phyloP scores from a whole-genome alignment of 2,797 vertebrate species.

The Tauraco hartlaubi region DNA sequence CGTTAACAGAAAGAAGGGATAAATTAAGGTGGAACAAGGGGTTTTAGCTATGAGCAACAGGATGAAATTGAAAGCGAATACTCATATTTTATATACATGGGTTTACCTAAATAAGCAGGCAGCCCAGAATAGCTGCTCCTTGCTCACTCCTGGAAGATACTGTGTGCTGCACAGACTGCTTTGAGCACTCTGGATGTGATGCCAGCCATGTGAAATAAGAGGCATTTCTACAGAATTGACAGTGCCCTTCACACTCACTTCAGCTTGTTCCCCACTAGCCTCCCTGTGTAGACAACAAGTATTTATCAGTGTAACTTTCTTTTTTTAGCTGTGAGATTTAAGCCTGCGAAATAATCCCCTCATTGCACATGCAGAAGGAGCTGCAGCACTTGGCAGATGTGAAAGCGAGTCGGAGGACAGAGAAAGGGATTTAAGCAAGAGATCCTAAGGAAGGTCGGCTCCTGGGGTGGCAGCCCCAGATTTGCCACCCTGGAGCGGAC shows the following conservation, averaged over 20 bases:
- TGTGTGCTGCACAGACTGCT: conserved; percentile 4
- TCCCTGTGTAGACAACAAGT: background rate
- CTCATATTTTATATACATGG: background rate
- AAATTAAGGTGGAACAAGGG: background rate
- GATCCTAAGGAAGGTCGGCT: background rate
- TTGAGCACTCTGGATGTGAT: background rate
- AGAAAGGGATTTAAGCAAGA: background rate
- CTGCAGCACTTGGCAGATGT: background rate
- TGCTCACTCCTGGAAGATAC: background rate
- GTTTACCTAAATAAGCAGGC: background rate
- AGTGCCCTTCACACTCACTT: conserved; percentile 36
- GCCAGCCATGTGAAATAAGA: background rate
- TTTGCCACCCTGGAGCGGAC: background rate
- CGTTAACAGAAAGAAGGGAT: background rate
- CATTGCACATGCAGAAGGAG: conserved; percentile 8
- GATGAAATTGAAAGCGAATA: background rate
- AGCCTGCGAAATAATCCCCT: background rate
- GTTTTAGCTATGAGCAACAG: background rate
- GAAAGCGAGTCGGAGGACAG: background rate
- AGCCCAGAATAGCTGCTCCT: background rate
- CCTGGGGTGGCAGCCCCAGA: background rate
- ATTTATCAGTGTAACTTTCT: conserved; percentile 35
- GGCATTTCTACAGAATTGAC: background rate
- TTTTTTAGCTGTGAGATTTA: conserved; percentile 42
- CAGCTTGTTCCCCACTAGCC: conserved; percentile 15